phyloP scores from a whole-genome alignment of 2,888 invertebrate genomes.

The Epiblema foenella region DNA sequence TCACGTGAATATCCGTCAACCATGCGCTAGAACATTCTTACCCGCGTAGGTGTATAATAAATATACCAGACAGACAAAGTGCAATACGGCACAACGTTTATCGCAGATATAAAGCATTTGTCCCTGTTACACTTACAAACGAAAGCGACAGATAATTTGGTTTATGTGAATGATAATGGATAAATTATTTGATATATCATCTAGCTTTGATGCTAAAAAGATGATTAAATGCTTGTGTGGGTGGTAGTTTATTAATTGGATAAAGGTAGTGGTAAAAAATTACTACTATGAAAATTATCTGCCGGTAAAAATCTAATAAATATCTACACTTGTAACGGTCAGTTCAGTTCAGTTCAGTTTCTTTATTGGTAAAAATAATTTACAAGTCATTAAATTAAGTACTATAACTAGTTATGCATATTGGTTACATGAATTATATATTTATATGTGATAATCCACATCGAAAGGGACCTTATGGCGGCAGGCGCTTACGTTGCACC shows the following conservation, averaged over 20 bases:
- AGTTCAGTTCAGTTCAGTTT: too few relatives aligned
- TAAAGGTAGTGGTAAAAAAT: not conserved
- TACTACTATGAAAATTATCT: not conserved
- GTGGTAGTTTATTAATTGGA: too few relatives aligned
- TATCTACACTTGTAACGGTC: too few relatives aligned
- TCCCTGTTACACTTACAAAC: not conserved
- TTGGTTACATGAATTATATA: too few relatives aligned
- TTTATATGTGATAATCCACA: too few relatives aligned
- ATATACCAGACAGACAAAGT: not conserved
- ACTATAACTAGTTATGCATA: too few relatives aligned
- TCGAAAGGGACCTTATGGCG: too few relatives aligned
- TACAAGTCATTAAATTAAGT: too few relatives aligned
- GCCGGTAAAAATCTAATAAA: not conserved
- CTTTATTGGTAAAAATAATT: too few relatives aligned
- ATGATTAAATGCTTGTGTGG: not conserved
- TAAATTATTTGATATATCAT: too few relatives aligned
- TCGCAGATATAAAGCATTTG: slow-evolving; percentile 5
- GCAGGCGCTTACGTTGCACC: too few relatives aligned
- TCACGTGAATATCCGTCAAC: slow-evolving; percentile 5
- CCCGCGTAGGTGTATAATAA: slow-evolving; percentile 1
- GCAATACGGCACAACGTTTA: not conserved
- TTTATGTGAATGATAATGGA: not conserved
- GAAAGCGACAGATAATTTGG: not conserved
- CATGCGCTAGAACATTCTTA: slow-evolving; percentile 2
- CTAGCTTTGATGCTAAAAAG: not conserved